Evolutionary conservation across 2,113 vertebrate genomes (phyloP).

Genomic region (Noturus placidus): DNA sequence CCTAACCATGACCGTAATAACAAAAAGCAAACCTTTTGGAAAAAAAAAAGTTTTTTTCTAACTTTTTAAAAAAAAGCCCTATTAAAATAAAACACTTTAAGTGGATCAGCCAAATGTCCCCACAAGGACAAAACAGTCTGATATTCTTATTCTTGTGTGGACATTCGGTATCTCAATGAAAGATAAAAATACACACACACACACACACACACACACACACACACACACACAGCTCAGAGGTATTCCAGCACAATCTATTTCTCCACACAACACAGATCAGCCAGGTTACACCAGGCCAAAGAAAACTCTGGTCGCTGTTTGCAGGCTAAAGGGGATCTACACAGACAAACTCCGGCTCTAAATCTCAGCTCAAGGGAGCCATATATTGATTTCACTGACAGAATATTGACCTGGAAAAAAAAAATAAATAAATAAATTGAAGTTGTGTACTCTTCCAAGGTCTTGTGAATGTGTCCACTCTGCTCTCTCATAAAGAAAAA

Average conservation of each 20-base stretch:
- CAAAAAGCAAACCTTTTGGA: not conserved
- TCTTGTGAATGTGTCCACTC: constrained; percentile 44
- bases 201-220: not conserved
- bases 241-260: constrained; percentile 19
- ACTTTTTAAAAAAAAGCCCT: not conserved
- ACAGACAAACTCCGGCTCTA: constrained; percentile 36
- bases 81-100: not conserved
- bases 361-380: constrained; percentile 44
- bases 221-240: constrained; percentile 9
- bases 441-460: constrained; percentile 39
- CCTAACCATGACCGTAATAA: not conserved
- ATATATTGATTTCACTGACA: constrained; percentile 47
- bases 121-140: not conserved
- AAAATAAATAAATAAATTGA: not conserved
- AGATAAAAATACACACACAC: not conserved
- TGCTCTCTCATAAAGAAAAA: constrained; percentile 5
- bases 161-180: too few species aligned
- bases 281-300: constrained; percentile 18
- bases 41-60: not conserved
- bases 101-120: not conserved
- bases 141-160: not conserved
- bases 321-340: constrained; percentile 15
- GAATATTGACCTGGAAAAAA: constrained; percentile 45
- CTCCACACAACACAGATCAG: constrained; percentile 35
- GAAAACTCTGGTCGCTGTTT: constrained; percentile 29